Evolutionary conservation across 2,113 vertebrate genomes (phyloP).

Genomic region (Callithrix jacchus): DNA sequence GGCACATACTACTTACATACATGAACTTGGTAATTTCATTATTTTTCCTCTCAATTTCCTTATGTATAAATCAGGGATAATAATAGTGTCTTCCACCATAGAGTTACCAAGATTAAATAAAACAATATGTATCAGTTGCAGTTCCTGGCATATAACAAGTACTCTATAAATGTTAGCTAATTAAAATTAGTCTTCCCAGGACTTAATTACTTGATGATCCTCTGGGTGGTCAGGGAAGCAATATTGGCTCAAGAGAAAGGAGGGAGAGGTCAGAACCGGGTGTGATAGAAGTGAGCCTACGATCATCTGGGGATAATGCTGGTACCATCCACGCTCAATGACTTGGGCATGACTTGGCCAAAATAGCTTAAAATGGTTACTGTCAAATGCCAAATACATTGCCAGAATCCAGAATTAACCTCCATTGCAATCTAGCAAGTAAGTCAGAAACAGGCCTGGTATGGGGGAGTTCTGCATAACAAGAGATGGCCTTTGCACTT

Average conservation of each 20-base stretch:
- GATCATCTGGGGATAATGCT: no score
- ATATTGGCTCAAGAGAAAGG: background rate
- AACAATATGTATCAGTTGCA: background rate
- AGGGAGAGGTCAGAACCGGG: background rate
- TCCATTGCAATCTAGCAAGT: background rate
- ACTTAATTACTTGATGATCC: background rate
- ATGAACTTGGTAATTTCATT: slow-evolving; percentile 1
- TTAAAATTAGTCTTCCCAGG: background rate
- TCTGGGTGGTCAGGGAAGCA: background rate
- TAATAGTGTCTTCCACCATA: background rate
- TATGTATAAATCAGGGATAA: background rate
- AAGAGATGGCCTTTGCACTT: background rate
- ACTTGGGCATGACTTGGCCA: background rate
- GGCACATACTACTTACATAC: background rate
- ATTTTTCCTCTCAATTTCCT: background rate
- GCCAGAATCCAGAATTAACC: background rate
- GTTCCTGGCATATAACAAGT: background rate
- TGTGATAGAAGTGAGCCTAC: background rate
- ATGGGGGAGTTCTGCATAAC: background rate
- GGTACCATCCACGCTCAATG: background rate
- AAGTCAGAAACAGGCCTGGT: background rate
- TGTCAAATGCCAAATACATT: background rate
- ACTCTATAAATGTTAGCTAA: background rate
- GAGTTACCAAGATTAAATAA: slow-evolving; percentile 20
- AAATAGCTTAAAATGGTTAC: background rate